Evolutionary conservation across 2,888 invertebrate species (phyloP), one percentile per base, ranked within the genome.

Genomic region (Uropetala carovei): DNA sequence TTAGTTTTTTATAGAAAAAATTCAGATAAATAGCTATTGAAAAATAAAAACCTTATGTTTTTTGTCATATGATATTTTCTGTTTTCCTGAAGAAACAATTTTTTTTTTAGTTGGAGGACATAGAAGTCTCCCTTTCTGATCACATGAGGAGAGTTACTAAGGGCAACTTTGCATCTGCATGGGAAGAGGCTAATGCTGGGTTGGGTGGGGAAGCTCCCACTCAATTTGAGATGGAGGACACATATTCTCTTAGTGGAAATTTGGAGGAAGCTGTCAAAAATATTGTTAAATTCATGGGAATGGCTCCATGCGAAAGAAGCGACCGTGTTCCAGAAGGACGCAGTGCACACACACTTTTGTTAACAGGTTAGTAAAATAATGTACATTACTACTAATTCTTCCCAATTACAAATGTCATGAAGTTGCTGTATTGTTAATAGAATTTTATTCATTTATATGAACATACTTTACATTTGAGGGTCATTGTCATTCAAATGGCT

Each of bases 201-300:
- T 97, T 97, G 97, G 97, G 97, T 92, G 97, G 97, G 92, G 97
- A 96, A 83, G 95, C 95, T 1, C 95, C 95, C 7, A 95, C 94
- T 91, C 95, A 95, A 94, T 94, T 96, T 0, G 98, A 99, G 95
- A 96, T 98, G 13, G 98, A 98, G 94, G 99, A 99, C 94, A 99
- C 99, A 0, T 99, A 98, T 94, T 98, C 98, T 0, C 95, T 99
- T 27, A 97, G 98, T 0, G 96, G 97, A 5, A 97, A 97, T 18
- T 94, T 99, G 64, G 97, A 98, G 94, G 98, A 98, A 94, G 98
- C 98, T 0, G 97, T 98, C 3, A 97, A 97, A 94, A 98, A 97
- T 94, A 97, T 99, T 91, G 96, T 98, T 9, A 96, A 97, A 94
- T 98, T 98, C 94, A 95, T 99, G 93, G 98, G 98, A 0, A 96